Percentiles rank a stretch among this genome's conserved stretches.
Evolutionary conservation across 2,113 vertebrate species (phyloP).

Genomic region (Heterotilapia buettikoferi): DNA sequence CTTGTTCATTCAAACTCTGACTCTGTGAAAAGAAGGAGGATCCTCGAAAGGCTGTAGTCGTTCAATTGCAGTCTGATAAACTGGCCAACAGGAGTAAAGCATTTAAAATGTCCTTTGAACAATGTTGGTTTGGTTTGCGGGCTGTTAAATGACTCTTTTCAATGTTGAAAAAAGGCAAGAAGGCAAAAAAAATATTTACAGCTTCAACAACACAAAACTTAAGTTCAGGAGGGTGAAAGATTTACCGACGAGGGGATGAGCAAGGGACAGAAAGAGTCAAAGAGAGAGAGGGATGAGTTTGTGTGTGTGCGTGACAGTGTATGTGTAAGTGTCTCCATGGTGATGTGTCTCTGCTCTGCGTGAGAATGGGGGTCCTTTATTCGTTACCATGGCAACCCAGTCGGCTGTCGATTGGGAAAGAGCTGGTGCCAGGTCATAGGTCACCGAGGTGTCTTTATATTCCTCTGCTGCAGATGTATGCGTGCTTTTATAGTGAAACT

Average conservation of each 20-base stretch:
- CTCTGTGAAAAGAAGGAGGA: background rate
- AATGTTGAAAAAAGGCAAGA: background rate
- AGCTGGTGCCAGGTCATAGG: constrained; percentile 66
- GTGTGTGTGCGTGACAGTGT: background rate
- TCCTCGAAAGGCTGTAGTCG: background rate
- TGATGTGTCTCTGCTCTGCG: constrained; percentile 65
- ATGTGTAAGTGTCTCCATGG: constrained; percentile 61
- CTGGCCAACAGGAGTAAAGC: background rate
- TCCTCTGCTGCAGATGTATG: constrained; percentile 2
- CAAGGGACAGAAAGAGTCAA: background rate
- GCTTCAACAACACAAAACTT: background rate
- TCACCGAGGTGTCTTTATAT: constrained; percentile 59
- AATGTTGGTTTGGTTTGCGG: background rate
- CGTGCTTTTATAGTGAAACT: background rate
- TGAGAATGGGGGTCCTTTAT: constrained; percentile 67
- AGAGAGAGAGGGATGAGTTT: constrained; percentile 35
- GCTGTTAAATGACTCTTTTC: background rate
- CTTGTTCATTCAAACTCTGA: background rate
- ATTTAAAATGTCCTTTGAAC: background rate
- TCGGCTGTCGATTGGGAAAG: constrained; percentile 41
- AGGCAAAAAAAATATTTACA: background rate
- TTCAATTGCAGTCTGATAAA: background rate
- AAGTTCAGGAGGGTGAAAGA: background rate
- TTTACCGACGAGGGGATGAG: constrained; percentile 20
- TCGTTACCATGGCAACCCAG: constrained; percentile 59